A percentile compares a stretch with the other conserved stretches of the same genome.
Evolutionary conservation across 2,113 vertebrate genomes (phyloP).

Genomic region (Gobio gobio): DNA sequence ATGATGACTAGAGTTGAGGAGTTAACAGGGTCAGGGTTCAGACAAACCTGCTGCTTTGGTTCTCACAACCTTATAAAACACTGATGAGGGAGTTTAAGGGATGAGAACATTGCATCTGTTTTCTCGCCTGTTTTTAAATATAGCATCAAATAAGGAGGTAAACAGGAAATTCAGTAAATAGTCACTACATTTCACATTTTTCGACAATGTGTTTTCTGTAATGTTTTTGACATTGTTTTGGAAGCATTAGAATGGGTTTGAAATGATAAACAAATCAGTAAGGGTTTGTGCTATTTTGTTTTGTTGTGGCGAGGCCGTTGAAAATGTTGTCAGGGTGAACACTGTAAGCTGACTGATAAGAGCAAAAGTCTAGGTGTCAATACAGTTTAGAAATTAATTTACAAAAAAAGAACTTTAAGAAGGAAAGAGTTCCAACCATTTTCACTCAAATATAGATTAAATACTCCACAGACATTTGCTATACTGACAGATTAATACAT

Average conservation of each 20-base stretch:
- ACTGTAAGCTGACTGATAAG: background rate
- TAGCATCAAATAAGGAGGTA: background rate
- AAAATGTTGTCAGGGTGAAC: background rate
- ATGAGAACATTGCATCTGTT: slow-evolving; percentile 27
- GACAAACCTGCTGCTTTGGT: slow-evolving; percentile 29
- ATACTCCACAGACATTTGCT: background rate
- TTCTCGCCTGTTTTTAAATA: background rate
- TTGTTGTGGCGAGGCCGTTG: no score
- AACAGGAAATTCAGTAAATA: background rate
- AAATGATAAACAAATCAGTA: background rate
- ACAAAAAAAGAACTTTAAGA: no score
- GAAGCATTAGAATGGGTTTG: background rate
- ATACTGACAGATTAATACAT: background rate
- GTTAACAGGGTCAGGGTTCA: background rate
- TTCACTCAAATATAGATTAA: background rate
- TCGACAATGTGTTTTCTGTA: background rate
- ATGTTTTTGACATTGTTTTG: background rate
- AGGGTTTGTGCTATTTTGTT: background rate
- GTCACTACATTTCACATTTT: background rate
- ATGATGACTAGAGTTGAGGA: background rate
- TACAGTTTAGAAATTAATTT: background rate
- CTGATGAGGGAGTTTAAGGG: background rate
- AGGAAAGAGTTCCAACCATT: no score
- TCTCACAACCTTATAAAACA: slow-evolving; percentile 21
- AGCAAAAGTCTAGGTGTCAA: background rate